These are phyloP conservation scores for Oryzias dopingdopingensis DNA, from an alignment of 2,797 vertebrate genomes.

Conservation along the genomic window DNA sequence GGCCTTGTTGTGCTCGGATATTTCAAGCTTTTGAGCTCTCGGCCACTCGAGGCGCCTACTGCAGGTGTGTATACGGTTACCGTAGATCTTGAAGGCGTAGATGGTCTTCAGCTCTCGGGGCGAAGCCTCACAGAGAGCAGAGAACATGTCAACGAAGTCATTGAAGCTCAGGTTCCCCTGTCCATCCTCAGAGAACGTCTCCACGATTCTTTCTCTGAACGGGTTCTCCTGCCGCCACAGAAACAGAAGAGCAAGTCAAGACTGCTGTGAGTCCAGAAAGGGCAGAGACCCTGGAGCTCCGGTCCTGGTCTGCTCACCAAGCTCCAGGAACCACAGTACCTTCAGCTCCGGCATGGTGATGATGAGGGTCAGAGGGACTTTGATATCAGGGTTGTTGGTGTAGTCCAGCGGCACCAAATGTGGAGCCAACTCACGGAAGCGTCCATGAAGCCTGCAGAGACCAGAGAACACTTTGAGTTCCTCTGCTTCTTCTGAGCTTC, in stretches of 20 bases:
- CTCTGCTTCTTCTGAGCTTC: no score
- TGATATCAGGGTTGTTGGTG: conserved; percentile 86
- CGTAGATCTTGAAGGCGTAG: conserved; percentile 97
- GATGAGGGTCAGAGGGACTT: conserved; percentile 86
- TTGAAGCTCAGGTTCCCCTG: conserved; percentile 93
- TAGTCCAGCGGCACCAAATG: conserved; percentile 91
- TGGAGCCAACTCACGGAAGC: conserved; percentile 90
- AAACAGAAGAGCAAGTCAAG: background rate
- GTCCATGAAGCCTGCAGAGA: conserved; percentile 80
- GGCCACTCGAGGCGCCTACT: background rate
- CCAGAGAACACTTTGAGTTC: background rate
- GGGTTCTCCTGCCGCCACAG: conserved; percentile 88
- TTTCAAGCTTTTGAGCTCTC: background rate
- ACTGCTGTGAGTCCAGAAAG: background rate
- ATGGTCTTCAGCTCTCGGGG: conserved; percentile 93
- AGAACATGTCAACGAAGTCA: conserved; percentile 97
- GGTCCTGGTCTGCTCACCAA: background rate
- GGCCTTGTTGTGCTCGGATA: no score
- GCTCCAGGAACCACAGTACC: conserved; percentile 36
- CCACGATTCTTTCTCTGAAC: conserved; percentile 90
- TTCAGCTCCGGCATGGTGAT: conserved; percentile 91
- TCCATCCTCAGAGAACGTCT: conserved; percentile 90
- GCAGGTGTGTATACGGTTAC: conserved; percentile 53
- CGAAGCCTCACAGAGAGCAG: conserved; percentile 91
- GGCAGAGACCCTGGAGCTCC: background rate